These are phyloP conservation scores for Sander vitreus DNA, from an alignment of 2,113 vertebrate species.

Conservation along the genomic window DNA sequence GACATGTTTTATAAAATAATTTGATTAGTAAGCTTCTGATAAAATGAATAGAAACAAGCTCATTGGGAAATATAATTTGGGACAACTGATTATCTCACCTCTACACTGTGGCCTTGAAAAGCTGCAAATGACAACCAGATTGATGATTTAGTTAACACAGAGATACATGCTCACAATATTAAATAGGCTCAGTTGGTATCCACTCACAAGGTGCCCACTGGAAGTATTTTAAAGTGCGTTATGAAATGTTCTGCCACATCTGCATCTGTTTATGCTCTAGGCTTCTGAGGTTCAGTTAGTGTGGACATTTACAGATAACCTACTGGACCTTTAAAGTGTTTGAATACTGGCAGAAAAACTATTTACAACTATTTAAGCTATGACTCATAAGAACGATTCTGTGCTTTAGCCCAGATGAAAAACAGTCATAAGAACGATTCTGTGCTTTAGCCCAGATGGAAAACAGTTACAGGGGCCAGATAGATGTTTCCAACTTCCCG, in stretches of 20 bases:
- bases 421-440: constrained; percentile 7
- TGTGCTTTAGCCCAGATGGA: constrained; percentile 15
- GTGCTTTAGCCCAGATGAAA: constrained; percentile 22
- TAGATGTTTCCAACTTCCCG: constrained; percentile 1
- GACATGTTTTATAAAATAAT: neutral
- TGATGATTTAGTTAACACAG: constrained; percentile 63
- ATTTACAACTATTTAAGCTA: too few species aligned
- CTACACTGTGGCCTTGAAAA: constrained; percentile 44
- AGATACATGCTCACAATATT: constrained; percentile 42
- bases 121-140: constrained; percentile 57
- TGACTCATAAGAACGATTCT: constrained; percentile 7
- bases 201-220: constrained; percentile 26
- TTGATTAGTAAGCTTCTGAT: constrained; percentile 26
- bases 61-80: constrained; percentile 44
- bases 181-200: constrained; percentile 35
- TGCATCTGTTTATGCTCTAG: constrained; percentile 40
- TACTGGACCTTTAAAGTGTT: constrained; percentile 6
- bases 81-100: constrained; percentile 48
- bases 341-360: neutral
- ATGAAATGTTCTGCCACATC: constrained; percentile 12
- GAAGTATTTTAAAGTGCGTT: constrained; percentile 30
- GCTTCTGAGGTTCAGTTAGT: constrained; percentile 8
- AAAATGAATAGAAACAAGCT: constrained; percentile 57
- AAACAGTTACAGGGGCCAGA: constrained; percentile 6
- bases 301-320: constrained; percentile 27